These are phyloP conservation scores for Enteromius fasciolatus DNA, from an alignment of 2,797 vertebrate species.

Conservation along the genomic window DNA sequence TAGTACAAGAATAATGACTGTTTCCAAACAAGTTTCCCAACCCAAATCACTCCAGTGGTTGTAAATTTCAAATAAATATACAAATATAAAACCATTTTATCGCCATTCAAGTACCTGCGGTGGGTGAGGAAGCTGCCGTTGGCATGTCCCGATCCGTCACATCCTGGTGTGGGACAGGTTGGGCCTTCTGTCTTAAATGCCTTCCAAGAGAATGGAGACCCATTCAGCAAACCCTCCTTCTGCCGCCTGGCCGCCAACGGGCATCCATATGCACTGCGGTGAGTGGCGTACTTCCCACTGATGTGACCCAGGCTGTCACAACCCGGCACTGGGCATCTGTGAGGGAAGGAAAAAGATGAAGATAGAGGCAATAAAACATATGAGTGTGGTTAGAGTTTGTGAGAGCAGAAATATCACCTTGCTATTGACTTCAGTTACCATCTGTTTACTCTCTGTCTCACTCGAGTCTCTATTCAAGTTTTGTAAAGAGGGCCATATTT, in stretches of 20 bases:
- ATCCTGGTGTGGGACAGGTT: conserved; percentile 92
- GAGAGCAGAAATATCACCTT: conserved; percentile 51
- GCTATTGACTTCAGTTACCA: conserved; percentile 16
- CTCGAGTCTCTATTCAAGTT: conserved; percentile 11
- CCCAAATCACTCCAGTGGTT: not conserved
- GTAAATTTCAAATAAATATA: not conserved
- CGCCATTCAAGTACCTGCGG: conserved; percentile 81
- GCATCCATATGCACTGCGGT: conserved; percentile 95
- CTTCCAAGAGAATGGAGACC: conserved; percentile 95
- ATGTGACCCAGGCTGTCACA: conserved; percentile 97
- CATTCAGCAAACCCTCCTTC: conserved; percentile 93
- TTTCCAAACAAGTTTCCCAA: not conserved
- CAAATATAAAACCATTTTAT: not conserved
- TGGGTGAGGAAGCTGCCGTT: conserved; percentile 98
- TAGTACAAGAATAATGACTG: not conserved
- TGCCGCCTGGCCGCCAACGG: conserved; percentile 93
- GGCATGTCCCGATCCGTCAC: conserved; percentile 94
- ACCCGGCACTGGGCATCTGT: conserved; percentile 94
- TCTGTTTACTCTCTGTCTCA: conserved; percentile 35
- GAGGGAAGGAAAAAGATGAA: conserved; percentile 25
- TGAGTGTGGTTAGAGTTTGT: conserved; percentile 24
- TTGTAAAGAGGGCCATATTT: conserved; percentile 23
- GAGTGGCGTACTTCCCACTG: conserved; percentile 96
- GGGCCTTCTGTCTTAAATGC: conserved; percentile 94
- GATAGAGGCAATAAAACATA: not conserved